These are phyloP conservation scores for Coptodon rendalli DNA, from an alignment of 2,113 vertebrate species.

Conservation along the genomic window DNA sequence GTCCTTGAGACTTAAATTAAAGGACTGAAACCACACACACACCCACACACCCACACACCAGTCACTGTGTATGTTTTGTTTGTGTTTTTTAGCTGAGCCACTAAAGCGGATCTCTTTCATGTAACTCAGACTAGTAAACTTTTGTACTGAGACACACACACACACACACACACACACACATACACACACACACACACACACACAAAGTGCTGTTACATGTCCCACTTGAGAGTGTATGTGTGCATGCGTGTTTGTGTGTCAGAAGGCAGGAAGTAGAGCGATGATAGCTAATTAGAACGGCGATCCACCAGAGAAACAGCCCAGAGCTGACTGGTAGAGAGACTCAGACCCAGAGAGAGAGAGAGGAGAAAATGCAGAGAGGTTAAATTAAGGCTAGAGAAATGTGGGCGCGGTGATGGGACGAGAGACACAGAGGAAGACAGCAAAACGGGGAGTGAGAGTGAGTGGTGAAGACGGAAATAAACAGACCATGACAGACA, in stretches of 20 bases:
- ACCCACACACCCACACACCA: neutral
- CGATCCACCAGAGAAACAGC: conserved; percentile 19
- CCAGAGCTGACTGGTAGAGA: conserved; percentile 15
- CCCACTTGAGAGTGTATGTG: neutral
- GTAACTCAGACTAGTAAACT: conserved; percentile 23
- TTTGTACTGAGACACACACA: neutral
- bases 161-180: neutral
- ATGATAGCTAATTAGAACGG: conserved; percentile 52
- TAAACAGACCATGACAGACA: neutral
- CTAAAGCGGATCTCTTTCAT: conserved; percentile 24
- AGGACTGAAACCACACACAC: neutral
- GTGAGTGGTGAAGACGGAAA: neutral
- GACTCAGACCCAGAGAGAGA: neutral
- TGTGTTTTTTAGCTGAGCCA: neutral
- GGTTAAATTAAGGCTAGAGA: neutral
- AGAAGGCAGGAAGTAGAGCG: conserved; percentile 29
- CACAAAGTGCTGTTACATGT: neutral
- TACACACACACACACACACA: neutral
- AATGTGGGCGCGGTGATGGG: neutral
- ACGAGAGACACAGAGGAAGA: neutral
- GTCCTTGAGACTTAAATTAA: neutral
- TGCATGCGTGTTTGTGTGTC: neutral
- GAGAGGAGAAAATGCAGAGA: neutral
- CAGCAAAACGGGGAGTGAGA: neutral
- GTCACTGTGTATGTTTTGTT: neutral